A percentile compares a stretch with the other conserved stretches of the same genome.
These are phyloP conservation scores for Caloenas nicobarica DNA, from an alignment of 2,113 vertebrate genomes.

Conservation along the genomic window DNA sequence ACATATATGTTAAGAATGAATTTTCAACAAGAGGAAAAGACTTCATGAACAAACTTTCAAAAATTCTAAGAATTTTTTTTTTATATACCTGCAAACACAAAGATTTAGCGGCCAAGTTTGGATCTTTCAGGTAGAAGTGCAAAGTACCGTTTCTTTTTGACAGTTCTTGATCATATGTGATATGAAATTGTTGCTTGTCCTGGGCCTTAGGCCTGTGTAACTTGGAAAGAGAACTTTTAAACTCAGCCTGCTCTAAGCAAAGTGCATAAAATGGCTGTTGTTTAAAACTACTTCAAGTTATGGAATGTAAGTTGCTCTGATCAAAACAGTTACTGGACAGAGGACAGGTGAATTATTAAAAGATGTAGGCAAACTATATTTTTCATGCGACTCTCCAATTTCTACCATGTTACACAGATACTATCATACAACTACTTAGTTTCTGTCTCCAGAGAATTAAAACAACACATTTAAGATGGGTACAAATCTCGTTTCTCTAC, in stretches of 20 bases:
- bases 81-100: not conserved
- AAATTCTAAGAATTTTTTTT: not conserved
- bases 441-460: conserved; percentile 5
- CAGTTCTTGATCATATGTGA: not conserved
- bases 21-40: not conserved
- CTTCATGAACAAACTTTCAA: not conserved
- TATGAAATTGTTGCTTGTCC: not conserved
- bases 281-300: not conserved
- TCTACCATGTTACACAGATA: not conserved
- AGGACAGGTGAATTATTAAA: not conserved
- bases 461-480: not conserved
- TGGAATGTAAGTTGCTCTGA: not conserved
- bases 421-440: not conserved
- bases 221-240: not conserved
- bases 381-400: not conserved
- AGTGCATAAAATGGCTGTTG: not conserved
- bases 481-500: not conserved
- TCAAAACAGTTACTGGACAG: not conserved
- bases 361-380: not conserved
- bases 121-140: not conserved
- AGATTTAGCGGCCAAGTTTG: not conserved
- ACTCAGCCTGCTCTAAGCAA: not conserved
- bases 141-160: not conserved
- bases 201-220: not conserved
- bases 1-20: not conserved